phyloP scores from a whole-genome alignment of 2,113 vertebrate species.

The Dicentrarchus labrax region DNA sequence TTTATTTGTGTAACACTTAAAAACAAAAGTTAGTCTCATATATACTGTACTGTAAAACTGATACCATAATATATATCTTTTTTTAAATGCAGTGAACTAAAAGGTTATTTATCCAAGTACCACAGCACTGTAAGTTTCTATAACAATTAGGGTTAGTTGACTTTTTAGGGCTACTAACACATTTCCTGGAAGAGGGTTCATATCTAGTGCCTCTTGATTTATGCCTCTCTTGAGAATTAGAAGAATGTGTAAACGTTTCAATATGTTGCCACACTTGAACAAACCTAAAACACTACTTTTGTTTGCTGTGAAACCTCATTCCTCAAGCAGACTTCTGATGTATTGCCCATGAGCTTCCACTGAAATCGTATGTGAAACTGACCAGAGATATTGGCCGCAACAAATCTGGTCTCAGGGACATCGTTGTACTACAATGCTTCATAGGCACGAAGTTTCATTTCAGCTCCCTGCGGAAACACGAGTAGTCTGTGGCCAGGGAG shows the following conservation, averaged over 20 bases:
- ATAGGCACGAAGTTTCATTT: conserved; percentile 28
- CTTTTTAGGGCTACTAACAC: background rate
- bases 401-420: background rate
- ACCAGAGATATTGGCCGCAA: background rate
- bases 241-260: conserved; percentile 30
- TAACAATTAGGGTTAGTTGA: too few relatives aligned
- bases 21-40: too few relatives aligned
- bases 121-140: too few relatives aligned
- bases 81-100: too few relatives aligned
- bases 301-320: too few relatives aligned
- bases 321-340: background rate
- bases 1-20: too few relatives aligned
- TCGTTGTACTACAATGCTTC: background rate
- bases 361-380: background rate
- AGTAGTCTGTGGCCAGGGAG: background rate
- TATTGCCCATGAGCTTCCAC: background rate
- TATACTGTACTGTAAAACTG: too few relatives aligned
- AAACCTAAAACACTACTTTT: too few relatives aligned
- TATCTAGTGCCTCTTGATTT: background rate
- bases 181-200: conserved; percentile 2
- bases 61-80: too few relatives aligned
- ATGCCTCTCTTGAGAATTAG: background rate
- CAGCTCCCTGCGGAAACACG: background rate
- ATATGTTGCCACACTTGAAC: background rate
- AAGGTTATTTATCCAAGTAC: too few relatives aligned